Evolutionary conservation across 2,797 vertebrate genomes (phyloP).

Genomic region (Leptodactylus fallax): DNA sequence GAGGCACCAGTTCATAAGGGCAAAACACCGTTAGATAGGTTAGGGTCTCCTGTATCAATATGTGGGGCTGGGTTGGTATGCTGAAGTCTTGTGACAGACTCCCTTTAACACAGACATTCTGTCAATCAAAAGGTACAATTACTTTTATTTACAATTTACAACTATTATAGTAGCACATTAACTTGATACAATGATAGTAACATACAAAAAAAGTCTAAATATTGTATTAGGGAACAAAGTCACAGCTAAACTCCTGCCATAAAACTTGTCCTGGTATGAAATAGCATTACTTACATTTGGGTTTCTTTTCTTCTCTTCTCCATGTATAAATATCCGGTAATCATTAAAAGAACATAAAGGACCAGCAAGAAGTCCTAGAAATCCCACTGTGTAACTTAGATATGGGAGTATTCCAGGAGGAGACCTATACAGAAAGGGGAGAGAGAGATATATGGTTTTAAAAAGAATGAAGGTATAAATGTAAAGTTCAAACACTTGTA

Average conservation of each 20-base stretch:
- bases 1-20: too few relatives aligned
- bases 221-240: not conserved
- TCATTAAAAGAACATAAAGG: constrained; percentile 63
- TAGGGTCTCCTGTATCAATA: too few relatives aligned
- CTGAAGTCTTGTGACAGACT: too few relatives aligned
- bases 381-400: constrained; percentile 63
- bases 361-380: constrained; percentile 65
- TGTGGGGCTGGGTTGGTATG: too few relatives aligned
- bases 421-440: constrained; percentile 16
- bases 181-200: not conserved
- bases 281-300: constrained; percentile 39
- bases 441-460: not conserved
- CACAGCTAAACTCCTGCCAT: not conserved
- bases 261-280: not conserved
- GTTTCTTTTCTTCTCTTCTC: constrained; percentile 47
- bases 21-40: too few relatives aligned
- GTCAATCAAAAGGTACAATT: not conserved
- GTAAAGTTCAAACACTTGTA: too few relatives aligned
- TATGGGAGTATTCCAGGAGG: constrained; percentile 56
- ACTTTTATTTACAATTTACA: not conserved
- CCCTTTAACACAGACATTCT: too few relatives aligned
- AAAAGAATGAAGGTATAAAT: not conserved
- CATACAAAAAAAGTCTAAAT: not conserved
- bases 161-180: not conserved
- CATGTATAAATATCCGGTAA: constrained; percentile 64